Conservation (phyloP, 1,140 invertebrate species). For the Contarinia nasturtii region DNA sequence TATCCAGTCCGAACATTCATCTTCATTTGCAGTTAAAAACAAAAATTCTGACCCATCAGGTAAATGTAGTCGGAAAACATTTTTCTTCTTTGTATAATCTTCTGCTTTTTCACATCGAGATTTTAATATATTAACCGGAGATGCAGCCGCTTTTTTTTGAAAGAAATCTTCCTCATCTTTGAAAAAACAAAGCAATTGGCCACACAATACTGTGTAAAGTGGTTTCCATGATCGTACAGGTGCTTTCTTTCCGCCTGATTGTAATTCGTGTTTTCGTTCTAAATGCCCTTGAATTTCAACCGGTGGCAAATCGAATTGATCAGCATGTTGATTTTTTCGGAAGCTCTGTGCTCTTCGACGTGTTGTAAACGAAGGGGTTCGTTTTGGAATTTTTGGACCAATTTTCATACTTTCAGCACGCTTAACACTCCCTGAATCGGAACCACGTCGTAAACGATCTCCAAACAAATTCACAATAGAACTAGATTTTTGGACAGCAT, state of each 20-base stretch:
- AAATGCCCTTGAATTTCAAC: conserved; percentile 78
- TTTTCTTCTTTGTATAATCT: conserved; percentile 89
- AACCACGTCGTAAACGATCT: conserved; percentile 41
- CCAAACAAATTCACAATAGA: conserved; percentile 52
- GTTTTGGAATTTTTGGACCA: conserved; percentile 48
- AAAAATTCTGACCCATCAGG: conserved; percentile 86
- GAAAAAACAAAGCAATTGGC: conserved; percentile 94
- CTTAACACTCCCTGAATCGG: conserved; percentile 41
- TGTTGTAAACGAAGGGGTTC: conserved; percentile 89
- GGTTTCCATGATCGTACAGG: conserved; percentile 89
- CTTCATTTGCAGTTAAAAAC: conserved; percentile 53
- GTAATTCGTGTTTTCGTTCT: conserved; percentile 88
- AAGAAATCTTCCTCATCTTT: conserved; percentile 85
- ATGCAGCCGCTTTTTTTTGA: conserved; percentile 66
- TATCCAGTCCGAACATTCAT: conserved; percentile 81
- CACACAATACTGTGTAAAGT: conserved; percentile 88
- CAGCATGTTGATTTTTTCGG: conserved; percentile 48
- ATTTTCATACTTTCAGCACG: conserved; percentile 78
- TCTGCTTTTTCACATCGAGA: conserved; percentile 59
- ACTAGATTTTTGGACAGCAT: conserved; percentile 25
- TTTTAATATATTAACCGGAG: conserved; percentile 78
- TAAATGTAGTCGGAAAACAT: conserved; percentile 75
- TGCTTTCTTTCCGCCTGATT: conserved; percentile 82
- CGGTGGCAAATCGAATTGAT: conserved; percentile 61
- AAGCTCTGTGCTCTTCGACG: conserved; percentile 76